These are phyloP conservation scores for Hermetia illucens DNA, from an alignment of 1,140 invertebrate genomes.

Conservation along the genomic window DNA sequence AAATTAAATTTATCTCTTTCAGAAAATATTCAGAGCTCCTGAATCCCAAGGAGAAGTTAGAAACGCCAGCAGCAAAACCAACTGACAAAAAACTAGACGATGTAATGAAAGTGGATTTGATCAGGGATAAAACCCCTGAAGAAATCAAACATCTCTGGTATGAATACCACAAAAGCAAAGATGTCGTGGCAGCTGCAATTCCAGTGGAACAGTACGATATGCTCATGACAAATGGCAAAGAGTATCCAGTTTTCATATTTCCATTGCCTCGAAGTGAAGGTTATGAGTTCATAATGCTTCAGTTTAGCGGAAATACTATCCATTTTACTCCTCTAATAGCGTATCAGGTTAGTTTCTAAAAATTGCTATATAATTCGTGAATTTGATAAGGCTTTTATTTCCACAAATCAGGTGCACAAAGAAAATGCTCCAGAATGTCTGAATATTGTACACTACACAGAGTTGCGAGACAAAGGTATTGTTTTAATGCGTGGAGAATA, in stretches of 20 bases:
- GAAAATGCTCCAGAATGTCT: slow-evolving; percentile 87
- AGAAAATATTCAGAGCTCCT: slow-evolving; percentile 30
- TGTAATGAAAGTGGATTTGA: slow-evolving; percentile 67
- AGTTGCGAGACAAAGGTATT: slow-evolving; percentile 63
- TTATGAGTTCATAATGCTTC: slow-evolving; percentile 77
- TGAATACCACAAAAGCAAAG: slow-evolving; percentile 64
- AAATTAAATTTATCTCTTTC: too few species aligned
- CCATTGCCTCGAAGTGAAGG: slow-evolving; percentile 68
- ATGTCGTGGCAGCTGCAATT: slow-evolving; percentile 56
- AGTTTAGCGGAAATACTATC: slow-evolving; percentile 56
- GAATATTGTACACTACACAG: slow-evolving; percentile 67
- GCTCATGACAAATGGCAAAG: slow-evolving; percentile 39
- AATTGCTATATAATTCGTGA: background rate
- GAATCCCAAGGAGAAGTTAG: slow-evolving; percentile 34
- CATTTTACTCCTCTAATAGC: slow-evolving; percentile 79
- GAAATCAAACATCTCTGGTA: slow-evolving; percentile 70
- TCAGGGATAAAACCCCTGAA: slow-evolving; percentile 52
- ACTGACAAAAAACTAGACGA: slow-evolving; percentile 44
- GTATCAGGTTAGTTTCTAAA: slow-evolving; percentile 51
- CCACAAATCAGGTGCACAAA: slow-evolving; percentile 50
- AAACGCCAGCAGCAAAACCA: slow-evolving; percentile 19
- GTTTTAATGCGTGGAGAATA: slow-evolving; percentile 80
- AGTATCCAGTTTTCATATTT: slow-evolving; percentile 61
- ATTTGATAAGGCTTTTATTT: slow-evolving; percentile 1
- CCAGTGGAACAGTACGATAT: slow-evolving; percentile 41